These are phyloP conservation scores for Limnephilus rhombicus DNA, from an alignment of 2,888 invertebrate species.

Conservation along the genomic window DNA sequence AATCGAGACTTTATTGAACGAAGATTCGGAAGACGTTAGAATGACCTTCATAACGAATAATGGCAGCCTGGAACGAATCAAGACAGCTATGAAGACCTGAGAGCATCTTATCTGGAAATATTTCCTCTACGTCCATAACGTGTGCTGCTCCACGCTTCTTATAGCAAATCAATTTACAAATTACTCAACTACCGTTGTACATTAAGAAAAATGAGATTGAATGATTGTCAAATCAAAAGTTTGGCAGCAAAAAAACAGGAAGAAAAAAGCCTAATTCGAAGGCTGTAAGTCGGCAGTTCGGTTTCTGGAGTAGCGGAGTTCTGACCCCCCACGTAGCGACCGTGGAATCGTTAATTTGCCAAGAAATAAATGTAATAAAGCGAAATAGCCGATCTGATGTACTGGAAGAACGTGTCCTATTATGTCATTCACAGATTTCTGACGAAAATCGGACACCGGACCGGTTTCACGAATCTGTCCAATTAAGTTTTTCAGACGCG, in stretches of 20 bases:
- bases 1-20: not conserved
- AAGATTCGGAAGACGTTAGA: not conserved
- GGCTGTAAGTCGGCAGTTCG: not conserved
- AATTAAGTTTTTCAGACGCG: slow-evolving; percentile 46
- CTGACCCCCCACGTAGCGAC: slow-evolving; percentile 45
- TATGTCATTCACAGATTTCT: slow-evolving; percentile 38
- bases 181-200: not conserved
- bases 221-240: not conserved
- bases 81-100: not conserved
- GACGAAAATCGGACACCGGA: slow-evolving; percentile 41
- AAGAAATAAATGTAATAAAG: slow-evolving; percentile 37
- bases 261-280: not conserved
- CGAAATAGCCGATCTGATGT: slow-evolving; percentile 19
- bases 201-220: not conserved
- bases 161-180: not conserved
- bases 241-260: not conserved
- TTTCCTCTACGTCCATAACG: not conserved
- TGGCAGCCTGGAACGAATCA: not conserved
- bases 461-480: slow-evolving; percentile 44
- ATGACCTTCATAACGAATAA: not conserved
- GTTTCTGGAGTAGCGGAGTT: slow-evolving; percentile 13
- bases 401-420: slow-evolving; percentile 25
- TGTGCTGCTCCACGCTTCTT: not conserved
- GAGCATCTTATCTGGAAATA: not conserved
- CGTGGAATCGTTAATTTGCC: slow-evolving; percentile 43